These are phyloP conservation scores for Falco punctatus DNA, from an alignment of 2,113 vertebrate species.

Conservation along the genomic window DNA sequence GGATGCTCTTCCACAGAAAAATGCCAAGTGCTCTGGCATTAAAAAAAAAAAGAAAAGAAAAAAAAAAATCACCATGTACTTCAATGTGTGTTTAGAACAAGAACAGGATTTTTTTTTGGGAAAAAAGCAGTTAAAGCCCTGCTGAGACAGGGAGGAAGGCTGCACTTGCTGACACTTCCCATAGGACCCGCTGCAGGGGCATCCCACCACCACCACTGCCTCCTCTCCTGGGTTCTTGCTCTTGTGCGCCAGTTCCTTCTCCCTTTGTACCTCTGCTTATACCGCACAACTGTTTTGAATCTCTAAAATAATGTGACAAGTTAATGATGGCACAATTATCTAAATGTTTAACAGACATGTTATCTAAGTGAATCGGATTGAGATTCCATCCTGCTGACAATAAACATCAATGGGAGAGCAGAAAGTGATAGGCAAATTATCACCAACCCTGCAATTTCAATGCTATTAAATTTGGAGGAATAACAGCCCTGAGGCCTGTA, in stretches of 20 bases:
- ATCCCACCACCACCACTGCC: neutral
- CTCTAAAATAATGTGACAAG: constrained; percentile 96
- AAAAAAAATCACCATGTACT: fast-evolving
- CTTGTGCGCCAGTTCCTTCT: neutral
- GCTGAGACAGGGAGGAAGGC: fast-evolving
- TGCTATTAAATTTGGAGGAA: constrained; percentile 86
- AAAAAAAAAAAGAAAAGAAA: neutral
- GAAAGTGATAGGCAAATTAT: constrained; percentile 83
- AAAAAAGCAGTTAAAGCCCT: fast-evolving
- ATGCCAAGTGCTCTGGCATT: neutral
- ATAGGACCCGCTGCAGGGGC: fast-evolving
- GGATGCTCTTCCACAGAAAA: neutral
- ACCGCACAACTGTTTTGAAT: constrained; percentile 81
- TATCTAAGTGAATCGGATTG: constrained; percentile 91
- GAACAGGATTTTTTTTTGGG: neutral
- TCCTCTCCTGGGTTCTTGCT: neutral
- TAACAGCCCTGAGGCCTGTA: constrained; percentile 83
- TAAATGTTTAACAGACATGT: constrained; percentile 97
- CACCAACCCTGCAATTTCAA: constrained; percentile 84
- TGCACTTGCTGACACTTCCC: neutral
- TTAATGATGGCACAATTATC: constrained; percentile 99
- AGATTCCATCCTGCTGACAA: constrained; percentile 91
- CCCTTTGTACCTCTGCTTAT: constrained; percentile 66
- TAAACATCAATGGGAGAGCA: constrained; percentile 81
- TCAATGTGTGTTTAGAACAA: fast-evolving